phyloP scores from a whole-genome alignment of 2,113 vertebrate genomes.

The Poicephalus gulielmi region DNA sequence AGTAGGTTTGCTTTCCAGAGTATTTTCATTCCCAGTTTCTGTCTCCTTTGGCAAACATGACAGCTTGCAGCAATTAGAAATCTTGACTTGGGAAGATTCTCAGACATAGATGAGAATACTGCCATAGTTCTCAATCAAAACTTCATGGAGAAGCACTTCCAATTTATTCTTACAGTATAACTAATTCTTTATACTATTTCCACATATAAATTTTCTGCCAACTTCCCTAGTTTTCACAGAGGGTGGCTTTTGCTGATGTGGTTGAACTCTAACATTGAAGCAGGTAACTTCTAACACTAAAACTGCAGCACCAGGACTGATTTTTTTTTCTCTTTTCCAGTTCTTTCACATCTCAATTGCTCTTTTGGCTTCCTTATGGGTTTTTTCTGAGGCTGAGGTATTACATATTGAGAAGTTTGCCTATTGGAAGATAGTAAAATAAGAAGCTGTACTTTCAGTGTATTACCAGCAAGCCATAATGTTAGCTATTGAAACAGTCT shows the following conservation, averaged over 20 bases:
- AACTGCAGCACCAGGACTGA: neutral
- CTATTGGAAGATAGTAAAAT: neutral
- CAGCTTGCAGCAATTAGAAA: neutral
- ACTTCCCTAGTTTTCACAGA: neutral
- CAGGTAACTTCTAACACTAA: neutral
- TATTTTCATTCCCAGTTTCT: neutral
- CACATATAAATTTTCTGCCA: neutral
- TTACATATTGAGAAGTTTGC: neutral
- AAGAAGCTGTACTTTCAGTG: neutral
- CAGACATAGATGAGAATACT: neutral
- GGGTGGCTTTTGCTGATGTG: neutral
- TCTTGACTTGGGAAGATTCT: neutral
- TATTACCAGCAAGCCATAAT: neutral
- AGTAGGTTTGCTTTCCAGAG: neutral
- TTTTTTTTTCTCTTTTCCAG: neutral
- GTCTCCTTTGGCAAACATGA: neutral
- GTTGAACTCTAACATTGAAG: neutral
- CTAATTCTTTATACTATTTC: neutral
- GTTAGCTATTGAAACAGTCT: neutral
- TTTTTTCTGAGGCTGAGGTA: neutral
- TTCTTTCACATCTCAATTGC: neutral
- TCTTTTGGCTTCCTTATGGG: neutral
- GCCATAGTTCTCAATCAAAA: neutral
- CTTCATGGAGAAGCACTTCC: neutral
- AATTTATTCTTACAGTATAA: neutral